Evolutionary conservation across 2,113 vertebrate genomes (phyloP), one percentile per base, ranked within the genome.

Genomic region (Oreochromis spilurus): DNA sequence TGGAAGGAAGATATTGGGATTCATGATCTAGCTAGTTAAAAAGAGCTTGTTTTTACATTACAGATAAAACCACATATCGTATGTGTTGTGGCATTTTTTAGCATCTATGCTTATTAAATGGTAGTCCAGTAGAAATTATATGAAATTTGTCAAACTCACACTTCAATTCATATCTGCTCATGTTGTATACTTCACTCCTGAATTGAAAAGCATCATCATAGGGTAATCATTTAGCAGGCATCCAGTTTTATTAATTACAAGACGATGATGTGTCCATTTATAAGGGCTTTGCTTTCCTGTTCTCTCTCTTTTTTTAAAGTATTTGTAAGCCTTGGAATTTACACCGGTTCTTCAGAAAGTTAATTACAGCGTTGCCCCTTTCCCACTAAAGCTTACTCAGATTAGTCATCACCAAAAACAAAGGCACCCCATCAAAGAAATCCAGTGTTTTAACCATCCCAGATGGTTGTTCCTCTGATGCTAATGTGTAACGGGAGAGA

Each of bases 391-490:
- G 21, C 79, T 82, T 70, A 45, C 75, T 81, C 57, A 53, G 60
- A 90, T 91, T 88, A 91, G 60, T 91, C 83, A 87, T 85, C 84
- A 85, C 60, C 53, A 60, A 84, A 50, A 89, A 94, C 89, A 93
- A 93, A 90, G 83, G 88, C 88, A 16, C 67, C 58, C 89, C 67
- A 77, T 87, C 83, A 75, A 89, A 83, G 83, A 88, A 89, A 90
- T 85, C 83, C 81, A 89, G 57, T 89, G 87, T 91, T 91, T 92
- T 90, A 88, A 89, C 24, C 67, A 81, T 88, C 87, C 91, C 95
- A 95, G 94, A 95, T 95, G 94, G 92, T 91, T 94, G 91, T 87
- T 70, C 78, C 88, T 91, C 83, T 50, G 36, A 92, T 92, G 92
- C 88, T 92, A 93, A 95, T 94, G 89, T 87, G 81, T 7, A 11